Evolutionary conservation across 2,113 vertebrate genomes (phyloP).

Genomic region (Centropristis striata): DNA sequence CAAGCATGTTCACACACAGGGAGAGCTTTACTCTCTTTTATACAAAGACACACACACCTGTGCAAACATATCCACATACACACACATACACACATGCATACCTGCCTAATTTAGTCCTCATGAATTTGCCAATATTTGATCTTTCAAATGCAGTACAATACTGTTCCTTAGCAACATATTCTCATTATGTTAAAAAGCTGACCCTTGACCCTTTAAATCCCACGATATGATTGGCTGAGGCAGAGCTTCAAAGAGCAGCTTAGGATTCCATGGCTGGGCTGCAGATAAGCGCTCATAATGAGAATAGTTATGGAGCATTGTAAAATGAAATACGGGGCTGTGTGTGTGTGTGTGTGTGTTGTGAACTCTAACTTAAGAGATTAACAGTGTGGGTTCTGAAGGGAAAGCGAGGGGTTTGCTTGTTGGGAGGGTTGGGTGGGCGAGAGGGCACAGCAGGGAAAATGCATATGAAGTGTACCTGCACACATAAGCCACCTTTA

Average conservation of each 20-base stretch:
- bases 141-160: constrained; percentile 61
- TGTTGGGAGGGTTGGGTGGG: constrained; percentile 28
- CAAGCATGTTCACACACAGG: constrained; percentile 2
- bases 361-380: constrained; percentile 35
- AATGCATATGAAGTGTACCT: constrained; percentile 37
- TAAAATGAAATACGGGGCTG: constrained; percentile 57
- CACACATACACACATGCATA: constrained; percentile 14
- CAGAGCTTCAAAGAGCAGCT: constrained; percentile 77
- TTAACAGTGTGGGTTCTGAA: constrained; percentile 47
- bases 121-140: constrained; percentile 63
- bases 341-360: constrained; percentile 14
- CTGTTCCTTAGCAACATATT: constrained; percentile 77
- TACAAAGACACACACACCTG: constrained; percentile 36
- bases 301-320: constrained; percentile 73
- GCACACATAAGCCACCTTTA: constrained; percentile 27
- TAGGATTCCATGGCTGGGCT: constrained; percentile 72
- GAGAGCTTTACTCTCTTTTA: constrained; percentile 16
- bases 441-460: constrained; percentile 8
- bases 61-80: constrained; percentile 22
- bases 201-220: constrained; percentile 71
- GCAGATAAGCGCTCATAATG: constrained; percentile 78
- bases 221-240: constrained; percentile 60
- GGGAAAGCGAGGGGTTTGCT: constrained; percentile 33
- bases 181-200: constrained; percentile 73
- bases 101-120: constrained; percentile 45